Base-by-base conservation (phyloP, 2,113 vertebrate species). In the Pungitius pungitius region DNA sequence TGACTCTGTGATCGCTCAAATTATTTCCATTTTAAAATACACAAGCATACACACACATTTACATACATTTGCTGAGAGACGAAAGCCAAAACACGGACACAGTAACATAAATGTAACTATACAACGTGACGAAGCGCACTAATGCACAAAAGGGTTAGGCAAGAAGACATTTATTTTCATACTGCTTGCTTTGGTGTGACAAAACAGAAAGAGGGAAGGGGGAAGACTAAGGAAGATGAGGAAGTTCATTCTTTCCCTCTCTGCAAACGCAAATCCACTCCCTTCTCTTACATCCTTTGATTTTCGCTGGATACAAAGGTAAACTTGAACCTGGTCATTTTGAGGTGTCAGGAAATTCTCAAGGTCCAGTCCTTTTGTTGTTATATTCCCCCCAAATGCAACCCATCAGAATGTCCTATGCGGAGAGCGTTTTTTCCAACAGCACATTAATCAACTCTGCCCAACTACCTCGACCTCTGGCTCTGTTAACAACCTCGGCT, bases 1-100 rank as follows among this genome's bases (percentile, higher is more conserved):
- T 95, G 94, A 94, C 92, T 86, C 92, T 77, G 56, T 92, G 92
- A 93, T 94, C 93, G 89, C 93, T 93, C 88, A 90, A 89, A 89
- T 94, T 90, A 93, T 95, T 95, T 95, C 79, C 83, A 84, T 87
- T 87, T 83, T 83, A 80, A 75, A 86, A 72, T 71, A 77, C 68
- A 74, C 73, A 75, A 39, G 81, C 66, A 51, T 51, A 45, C 39
- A 67, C 78, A 84, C 47, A 70, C 49, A 87, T 85, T 82, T 81
- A 49, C 87, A 83, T 86, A 55, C 24, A 79, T 81, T 71, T 76
- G 62, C 69, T 75, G 12, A 7, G 17, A 58, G 65, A 65, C 68
- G 72, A 47, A 61, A 14, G 59, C 61, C 54, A 68, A n/a, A 56
- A 22, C 37, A 73, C 33, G 13, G 22, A 52, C 51, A 54, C 12